Evolutionary conservation across 2,888 invertebrate genomes (phyloP), one percentile per base, ranked within the genome.

Genomic region (Drosophila histrio): DNA sequence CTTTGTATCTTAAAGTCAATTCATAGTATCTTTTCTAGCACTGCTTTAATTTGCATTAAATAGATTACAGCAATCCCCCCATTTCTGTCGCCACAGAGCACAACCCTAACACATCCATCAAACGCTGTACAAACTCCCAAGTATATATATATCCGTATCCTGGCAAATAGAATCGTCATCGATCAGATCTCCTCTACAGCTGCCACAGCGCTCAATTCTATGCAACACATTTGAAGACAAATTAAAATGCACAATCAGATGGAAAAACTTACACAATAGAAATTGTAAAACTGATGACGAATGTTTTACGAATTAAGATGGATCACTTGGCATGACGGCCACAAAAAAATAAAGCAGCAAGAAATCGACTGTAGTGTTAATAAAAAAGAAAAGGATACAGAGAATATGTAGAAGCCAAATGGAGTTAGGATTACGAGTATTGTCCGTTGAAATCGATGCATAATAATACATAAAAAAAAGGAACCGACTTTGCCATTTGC

Each of bases 251-350:
- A 66, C 58, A 64, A 52, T 34, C 57, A 64, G 71, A 46, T 43
- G 34, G 64, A 54, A 28, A 17, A 28, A 68, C 56, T 70, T 63
- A 30, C 72, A 70, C 85, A 86, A 80, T 83, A 62, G 72, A 72
- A 63, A 73, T 77, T 81, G 43, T 28, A 61, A 70, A 72, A 63
- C 81, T 81, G 72, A 82, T 87, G 88, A 83, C 84, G 84, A 89
- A 87, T 89, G 87, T 76, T 78, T 75, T 79, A 79, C 70, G 83
- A 82, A 88, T 88, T 85, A 91, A 91, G 91, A 91, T 91, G 90
- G 91, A 91, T 91, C 90, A 90, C 91, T 83, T 77, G 73, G 70
- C 79, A 89, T 89, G 89, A 91, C 89, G 88, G 81, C 79, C 79
- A 61, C 62, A 78, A 85, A 76, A 72, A 59, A 54, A 46, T 60